Base-by-base conservation (phyloP, 2,888 invertebrate genomes). In the Luperina testacea region DNA sequence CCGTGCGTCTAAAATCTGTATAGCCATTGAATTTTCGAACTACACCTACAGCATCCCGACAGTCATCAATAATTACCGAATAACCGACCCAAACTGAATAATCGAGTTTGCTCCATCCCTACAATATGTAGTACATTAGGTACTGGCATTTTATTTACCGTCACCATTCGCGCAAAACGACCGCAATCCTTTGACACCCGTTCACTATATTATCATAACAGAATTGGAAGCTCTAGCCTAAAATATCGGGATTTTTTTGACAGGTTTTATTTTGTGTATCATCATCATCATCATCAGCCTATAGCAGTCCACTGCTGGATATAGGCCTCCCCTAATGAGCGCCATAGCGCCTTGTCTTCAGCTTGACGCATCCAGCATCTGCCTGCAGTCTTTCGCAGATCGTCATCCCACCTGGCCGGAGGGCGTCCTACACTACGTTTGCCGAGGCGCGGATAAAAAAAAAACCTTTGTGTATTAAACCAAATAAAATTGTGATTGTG, bases 121-220 rank as follows among this genome's bases (percentile, higher is more conserved):
- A 65, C 57, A 24, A 4, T 53, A 17, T 51, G 11, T n/a, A 20
- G 20, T 51, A 53, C 6, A 57, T 5, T 38, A 38, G 38, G 57
- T 57, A 57, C 27, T 27, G 32, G 17, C 9, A 51, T 59, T 80
- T 59, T 51, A 67, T 80, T 80, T 27, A 67, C 20, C 8, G n/a
- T 11, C 27, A n/a, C n/a, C 0, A 65, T 59, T 9, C 65, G 20
- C 72, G 27, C 5, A 38, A 64, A 79, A 45, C 24, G 17, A 78
- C 27, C 64, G 17, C 64, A 65, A 80, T 4, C 78, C 57, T 64
- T 79, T 79, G 57, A 71, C 32, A 61, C 11, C n/a, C 57, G 3
- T 59, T 38, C 24, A n/a, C 4, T 11, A 11, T 32, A 27, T 79
- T 61, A 32, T 38, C 20, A 80, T 48, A 71, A 59, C 57, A 57